Conservation (phyloP, 2,888 invertebrate species). For the Omphaloscelis lunosa region DNA sequence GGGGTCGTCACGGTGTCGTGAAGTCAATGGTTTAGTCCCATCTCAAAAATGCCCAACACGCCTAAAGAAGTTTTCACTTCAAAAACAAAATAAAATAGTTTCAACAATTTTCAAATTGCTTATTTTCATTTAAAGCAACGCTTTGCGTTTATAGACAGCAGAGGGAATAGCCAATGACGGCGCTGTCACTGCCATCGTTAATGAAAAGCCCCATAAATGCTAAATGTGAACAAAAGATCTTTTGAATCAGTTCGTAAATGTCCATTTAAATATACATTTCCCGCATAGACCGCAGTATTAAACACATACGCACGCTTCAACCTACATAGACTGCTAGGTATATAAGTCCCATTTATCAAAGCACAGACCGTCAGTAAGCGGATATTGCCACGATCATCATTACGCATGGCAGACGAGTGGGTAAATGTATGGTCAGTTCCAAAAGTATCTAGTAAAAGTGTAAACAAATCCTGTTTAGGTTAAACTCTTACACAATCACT, state of each 20-base stretch:
- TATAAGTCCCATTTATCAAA: constrained; percentile 2
- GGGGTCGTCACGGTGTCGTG: too few species aligned
- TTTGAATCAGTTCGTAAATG: constrained; percentile 45
- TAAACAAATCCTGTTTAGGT: background rate
- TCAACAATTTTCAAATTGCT: background rate
- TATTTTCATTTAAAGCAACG: background rate
- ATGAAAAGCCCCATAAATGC: constrained; percentile 19
- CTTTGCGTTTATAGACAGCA: background rate
- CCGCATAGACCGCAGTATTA: constrained; percentile 7
- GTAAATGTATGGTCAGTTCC: background rate
- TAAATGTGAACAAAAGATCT: constrained; percentile 34
- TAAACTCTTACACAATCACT: background rate
- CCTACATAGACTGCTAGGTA: background rate
- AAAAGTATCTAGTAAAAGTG: background rate
- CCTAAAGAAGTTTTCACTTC: too few species aligned
- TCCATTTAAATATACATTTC: constrained; percentile 41
- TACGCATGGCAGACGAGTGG: constrained; percentile 23
- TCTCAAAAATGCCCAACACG: too few species aligned
- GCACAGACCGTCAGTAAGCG: constrained; percentile 7
- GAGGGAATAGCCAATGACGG: background rate
- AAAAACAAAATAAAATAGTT: background rate
- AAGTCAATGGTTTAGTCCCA: too few species aligned
- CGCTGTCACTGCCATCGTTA: constrained; percentile 16
- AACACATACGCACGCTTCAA: background rate
- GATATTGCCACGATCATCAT: constrained; percentile 42